Conservation (phyloP, 2,797 vertebrate genomes). For the Xenops minutus region DNA sequence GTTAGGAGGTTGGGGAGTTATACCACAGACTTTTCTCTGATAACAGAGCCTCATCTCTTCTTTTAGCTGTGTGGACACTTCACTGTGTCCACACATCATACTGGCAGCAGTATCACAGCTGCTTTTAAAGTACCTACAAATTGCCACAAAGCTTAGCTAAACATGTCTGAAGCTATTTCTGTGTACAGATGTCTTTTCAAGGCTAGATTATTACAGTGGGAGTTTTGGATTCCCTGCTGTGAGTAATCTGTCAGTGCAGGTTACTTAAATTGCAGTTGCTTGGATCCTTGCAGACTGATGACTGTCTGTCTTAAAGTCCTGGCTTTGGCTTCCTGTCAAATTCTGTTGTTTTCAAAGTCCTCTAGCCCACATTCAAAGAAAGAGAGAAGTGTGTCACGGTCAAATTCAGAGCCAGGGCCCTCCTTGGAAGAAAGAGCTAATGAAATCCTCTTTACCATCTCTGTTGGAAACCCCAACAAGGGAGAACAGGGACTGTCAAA, state of each 20-base stretch:
- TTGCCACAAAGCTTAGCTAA: neutral
- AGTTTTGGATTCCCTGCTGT: neutral
- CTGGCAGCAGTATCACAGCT: fast-evolving
- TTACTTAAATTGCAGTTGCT: slow-evolving; percentile 3
- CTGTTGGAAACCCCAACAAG: neutral
- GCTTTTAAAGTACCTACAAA: neutral
- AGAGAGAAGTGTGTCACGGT: neutral
- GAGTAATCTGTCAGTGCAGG: neutral
- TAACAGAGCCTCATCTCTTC: neutral
- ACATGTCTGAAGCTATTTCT: neutral
- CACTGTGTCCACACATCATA: neutral
- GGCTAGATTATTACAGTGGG: neutral
- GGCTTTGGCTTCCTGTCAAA: slow-evolving; percentile 12
- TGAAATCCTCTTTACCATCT: neutral
- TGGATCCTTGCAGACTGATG: neutral
- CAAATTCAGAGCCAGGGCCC: neutral
- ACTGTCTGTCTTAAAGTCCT: neutral
- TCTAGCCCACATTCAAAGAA: neutral
- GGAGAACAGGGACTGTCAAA: neutral
- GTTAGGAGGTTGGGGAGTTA: neutral
- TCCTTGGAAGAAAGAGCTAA: neutral
- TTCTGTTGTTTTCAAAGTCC: neutral
- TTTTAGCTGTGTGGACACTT: neutral
- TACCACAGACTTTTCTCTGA: neutral
- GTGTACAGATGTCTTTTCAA: neutral